Percentiles rank a stretch among this genome's conserved stretches.
phyloP scores from a whole-genome alignment of 2,113 vertebrate genomes.

The Ploceus nigricollis region DNA sequence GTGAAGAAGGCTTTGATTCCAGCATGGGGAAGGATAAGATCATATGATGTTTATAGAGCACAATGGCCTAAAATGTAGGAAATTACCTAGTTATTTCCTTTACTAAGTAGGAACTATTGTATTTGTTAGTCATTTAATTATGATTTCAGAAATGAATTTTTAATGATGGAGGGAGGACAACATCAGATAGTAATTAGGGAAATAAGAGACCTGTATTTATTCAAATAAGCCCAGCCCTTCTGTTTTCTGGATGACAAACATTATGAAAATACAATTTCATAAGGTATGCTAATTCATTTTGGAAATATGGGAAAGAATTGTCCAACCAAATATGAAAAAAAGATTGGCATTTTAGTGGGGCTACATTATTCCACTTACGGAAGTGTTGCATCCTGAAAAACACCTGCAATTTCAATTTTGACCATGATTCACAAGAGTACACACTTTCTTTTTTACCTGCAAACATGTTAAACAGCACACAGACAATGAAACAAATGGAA shows the following conservation, averaged over 20 bases:
- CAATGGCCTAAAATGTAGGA: constrained; percentile 27
- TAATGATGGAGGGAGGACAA: constrained; percentile 27
- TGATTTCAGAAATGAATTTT: constrained; percentile 54
- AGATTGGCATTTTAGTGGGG: background rate
- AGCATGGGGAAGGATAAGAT: background rate
- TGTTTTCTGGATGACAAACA: constrained; percentile 39
- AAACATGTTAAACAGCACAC: background rate
- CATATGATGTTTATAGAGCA: constrained; percentile 9
- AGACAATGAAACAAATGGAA: background rate
- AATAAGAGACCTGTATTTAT: constrained; percentile 56
- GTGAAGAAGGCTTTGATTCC: background rate
- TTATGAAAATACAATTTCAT: constrained; percentile 54
- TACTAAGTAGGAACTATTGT: constrained; percentile 26
- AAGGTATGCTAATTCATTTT: background rate
- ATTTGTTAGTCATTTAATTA: constrained; percentile 67
- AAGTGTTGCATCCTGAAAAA: background rate
- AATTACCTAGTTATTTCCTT: constrained; percentile 55
- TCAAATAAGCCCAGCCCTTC: constrained; percentile 41
- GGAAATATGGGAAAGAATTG: background rate
- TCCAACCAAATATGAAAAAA: background rate
- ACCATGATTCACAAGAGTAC: background rate
- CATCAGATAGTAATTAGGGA: constrained; percentile 62
- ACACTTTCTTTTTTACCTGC: background rate
- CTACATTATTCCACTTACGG: background rate
- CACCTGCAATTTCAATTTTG: background rate